These are phyloP conservation scores for Dicentrarchus labrax DNA, from an alignment of 2,113 vertebrate genomes.

Conservation along the genomic window DNA sequence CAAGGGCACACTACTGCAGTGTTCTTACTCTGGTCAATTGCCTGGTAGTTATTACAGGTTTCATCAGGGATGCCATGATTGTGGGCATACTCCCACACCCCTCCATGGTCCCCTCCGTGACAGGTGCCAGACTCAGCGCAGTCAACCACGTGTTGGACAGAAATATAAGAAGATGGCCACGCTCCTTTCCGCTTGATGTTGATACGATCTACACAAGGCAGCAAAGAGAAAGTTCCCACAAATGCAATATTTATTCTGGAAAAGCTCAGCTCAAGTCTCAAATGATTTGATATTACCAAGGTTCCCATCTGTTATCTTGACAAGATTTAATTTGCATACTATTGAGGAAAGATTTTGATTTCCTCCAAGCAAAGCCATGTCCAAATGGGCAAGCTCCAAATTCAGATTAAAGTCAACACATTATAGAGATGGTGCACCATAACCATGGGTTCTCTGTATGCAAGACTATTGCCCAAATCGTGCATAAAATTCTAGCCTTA, in stretches of 20 bases:
- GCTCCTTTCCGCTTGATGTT: slow-evolving; percentile 90
- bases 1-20: too few species aligned
- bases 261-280: background rate
- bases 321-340: slow-evolving; percentile 23
- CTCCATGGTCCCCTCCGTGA: slow-evolving; percentile 88
- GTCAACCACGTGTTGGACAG: slow-evolving; percentile 91
- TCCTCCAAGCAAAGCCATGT: background rate
- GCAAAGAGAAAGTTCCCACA: background rate
- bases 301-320: slow-evolving; percentile 41
- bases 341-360: slow-evolving; percentile 4
- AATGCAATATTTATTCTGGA: slow-evolving; percentile 19
- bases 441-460: background rate
- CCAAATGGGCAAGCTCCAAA: slow-evolving; percentile 3
- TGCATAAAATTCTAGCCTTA: background rate
- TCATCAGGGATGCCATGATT: slow-evolving; percentile 91
- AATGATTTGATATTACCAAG: background rate
- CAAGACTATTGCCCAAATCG: too few species aligned
- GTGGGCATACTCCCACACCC: slow-evolving; percentile 90
- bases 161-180: slow-evolving; percentile 92
- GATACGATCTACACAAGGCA: slow-evolving; percentile 86
- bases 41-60: slow-evolving; percentile 96
- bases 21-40: slow-evolving; percentile 89
- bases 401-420: background rate
- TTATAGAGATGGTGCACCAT: background rate
- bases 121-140: slow-evolving; percentile 87